These are phyloP conservation scores for Eptesicus fuscus DNA, from an alignment of 2,113 vertebrate genomes.

Conservation along the genomic window DNA sequence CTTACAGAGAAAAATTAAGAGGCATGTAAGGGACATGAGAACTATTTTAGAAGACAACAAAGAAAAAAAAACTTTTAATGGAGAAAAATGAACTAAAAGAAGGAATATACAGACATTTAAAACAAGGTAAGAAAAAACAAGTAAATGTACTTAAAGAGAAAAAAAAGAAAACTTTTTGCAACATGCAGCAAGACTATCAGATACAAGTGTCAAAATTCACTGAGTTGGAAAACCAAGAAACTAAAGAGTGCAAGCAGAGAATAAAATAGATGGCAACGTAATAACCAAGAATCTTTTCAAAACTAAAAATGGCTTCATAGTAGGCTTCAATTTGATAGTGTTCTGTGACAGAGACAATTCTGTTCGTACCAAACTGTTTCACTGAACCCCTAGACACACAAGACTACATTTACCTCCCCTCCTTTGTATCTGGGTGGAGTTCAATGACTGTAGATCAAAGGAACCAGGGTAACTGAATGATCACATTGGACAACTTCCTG, in stretches of 20 bases:
- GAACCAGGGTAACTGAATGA: neutral
- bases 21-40: neutral
- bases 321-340: neutral
- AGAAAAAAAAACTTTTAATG: neutral
- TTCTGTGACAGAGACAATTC: neutral
- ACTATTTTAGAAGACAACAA: neutral
- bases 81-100: neutral
- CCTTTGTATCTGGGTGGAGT: neutral
- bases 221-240: neutral
- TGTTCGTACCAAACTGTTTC: neutral
- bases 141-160: neutral
- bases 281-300: neutral
- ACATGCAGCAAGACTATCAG: neutral
- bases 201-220: neutral
- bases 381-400: neutral
- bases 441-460: neutral
- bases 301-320: neutral
- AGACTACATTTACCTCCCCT: neutral
- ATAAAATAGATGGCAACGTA: slow-evolving; percentile 8
- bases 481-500: neutral
- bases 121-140: neutral
- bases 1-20: neutral
- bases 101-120: neutral
- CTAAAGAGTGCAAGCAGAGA: neutral
- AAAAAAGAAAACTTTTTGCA: neutral